Evolutionary conservation across 2,113 vertebrate genomes (phyloP), one percentile per base, ranked within the genome.

Genomic region (Istiophorus platypterus): DNA sequence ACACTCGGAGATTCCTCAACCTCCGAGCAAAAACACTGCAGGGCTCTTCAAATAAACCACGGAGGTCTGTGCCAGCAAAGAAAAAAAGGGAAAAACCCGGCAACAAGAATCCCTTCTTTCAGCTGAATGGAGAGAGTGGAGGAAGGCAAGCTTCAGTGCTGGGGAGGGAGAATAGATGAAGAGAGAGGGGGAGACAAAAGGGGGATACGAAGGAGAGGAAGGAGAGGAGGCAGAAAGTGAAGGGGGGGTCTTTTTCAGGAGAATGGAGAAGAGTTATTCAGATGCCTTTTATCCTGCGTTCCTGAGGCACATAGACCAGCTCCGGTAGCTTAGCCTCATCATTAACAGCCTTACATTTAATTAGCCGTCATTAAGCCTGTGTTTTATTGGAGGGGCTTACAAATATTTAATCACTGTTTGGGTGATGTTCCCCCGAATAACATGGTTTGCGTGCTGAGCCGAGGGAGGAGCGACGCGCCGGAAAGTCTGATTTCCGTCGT

Each of bases 301-400:
- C 78, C 85, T 82, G 66, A 85, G 74, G 78, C 87, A 29, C 86
- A 73, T 74, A 76, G 70, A 81, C 86, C 85, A 74, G 89, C 88
- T 88, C 78, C 63, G 76, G 66, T 57, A 72, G 89, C 88, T 95
- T 89, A 87, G 90, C 83, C 81, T 73, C 70, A 56, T 95, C 92
- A 92, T 95, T 94, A 94, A 76, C 78, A 78, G 89, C 79, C 93
- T 94, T 90, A 90, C 78, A 90, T 93, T 91, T 90, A 94, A 95
- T 95, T 94, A 94, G 88, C 80, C 67, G 27, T 91, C 92, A 92
- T 91, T 94, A 94, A 85, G 84, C 84, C 37, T 84, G 34, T 81
- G 87, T 89, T 93, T 92, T 91, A 91, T 85, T 72, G 82, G 15
- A 47, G 57, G 69, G 86, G 84, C 76, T 87, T 78, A 88, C 90